Conservation (phyloP, 1,140 invertebrate genomes). For the Lordiphosa collinella region DNA sequence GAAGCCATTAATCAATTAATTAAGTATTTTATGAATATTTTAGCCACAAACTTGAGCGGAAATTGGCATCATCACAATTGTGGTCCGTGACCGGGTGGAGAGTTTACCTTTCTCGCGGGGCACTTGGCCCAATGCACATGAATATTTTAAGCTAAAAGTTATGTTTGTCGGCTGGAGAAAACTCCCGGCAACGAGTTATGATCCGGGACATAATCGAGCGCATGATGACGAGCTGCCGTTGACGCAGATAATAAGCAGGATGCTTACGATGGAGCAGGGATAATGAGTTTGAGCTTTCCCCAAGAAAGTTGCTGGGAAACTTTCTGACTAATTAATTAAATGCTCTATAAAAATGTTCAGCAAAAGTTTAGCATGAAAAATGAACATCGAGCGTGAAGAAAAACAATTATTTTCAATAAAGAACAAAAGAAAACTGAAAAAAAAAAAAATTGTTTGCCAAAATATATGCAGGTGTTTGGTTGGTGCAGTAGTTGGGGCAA, state of each 20-base stretch:
- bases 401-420: slow-evolving; percentile 43
- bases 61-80: slow-evolving; percentile 41
- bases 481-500: too few relatives aligned
- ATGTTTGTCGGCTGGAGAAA: slow-evolving; percentile 16
- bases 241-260: slow-evolving; percentile 61
- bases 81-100: slow-evolving; percentile 11
- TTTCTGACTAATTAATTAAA: slow-evolving; percentile 78
- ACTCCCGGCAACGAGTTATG: slow-evolving; percentile 10
- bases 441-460: slow-evolving; percentile 36
- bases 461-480: slow-evolving; percentile 38
- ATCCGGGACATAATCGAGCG: slow-evolving; percentile 55
- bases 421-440: slow-evolving; percentile 19
- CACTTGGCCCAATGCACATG: slow-evolving; percentile 51
- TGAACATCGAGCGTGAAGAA: slow-evolving; percentile 8
- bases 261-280: slow-evolving; percentile 29
- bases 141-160: slow-evolving; percentile 66
- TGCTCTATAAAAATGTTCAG: slow-evolving; percentile 69
- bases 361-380: slow-evolving; percentile 29
- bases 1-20: slow-evolving; percentile 75
- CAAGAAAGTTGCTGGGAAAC: slow-evolving; percentile 54
- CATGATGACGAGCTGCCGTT: slow-evolving; percentile 45
- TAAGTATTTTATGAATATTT: slow-evolving; percentile 76
- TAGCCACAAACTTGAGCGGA: slow-evolving; percentile 25
- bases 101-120: slow-evolving; percentile 45
- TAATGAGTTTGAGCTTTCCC: slow-evolving; percentile 50